Evolutionary conservation across 2,797 vertebrate species (phyloP).

Genomic region (Enteromius treurensis): DNA sequence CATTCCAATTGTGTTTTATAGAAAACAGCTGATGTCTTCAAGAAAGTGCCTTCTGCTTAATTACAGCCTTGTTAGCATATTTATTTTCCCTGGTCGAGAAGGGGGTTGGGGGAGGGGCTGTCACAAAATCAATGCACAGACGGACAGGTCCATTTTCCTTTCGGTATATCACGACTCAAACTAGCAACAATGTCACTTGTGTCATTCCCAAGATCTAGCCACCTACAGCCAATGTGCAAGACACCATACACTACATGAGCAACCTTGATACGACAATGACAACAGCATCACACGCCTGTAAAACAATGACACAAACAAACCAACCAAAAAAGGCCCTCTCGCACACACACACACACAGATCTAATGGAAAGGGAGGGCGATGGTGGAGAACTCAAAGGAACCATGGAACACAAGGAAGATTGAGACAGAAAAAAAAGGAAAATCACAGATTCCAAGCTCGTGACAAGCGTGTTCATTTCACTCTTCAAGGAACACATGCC

Average conservation of each 20-base stretch:
- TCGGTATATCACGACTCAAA: slow-evolving; percentile 16
- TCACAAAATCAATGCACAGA: slow-evolving; percentile 58
- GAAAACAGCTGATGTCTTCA: slow-evolving; percentile 56
- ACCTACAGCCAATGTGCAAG: slow-evolving; percentile 59
- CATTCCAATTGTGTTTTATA: slow-evolving; percentile 45
- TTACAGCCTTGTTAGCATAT: slow-evolving; percentile 56
- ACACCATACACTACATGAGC: slow-evolving; percentile 55
- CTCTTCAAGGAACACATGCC: slow-evolving; percentile 59
- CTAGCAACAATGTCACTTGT: slow-evolving; percentile 47
- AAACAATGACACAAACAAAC: slow-evolving; percentile 48
- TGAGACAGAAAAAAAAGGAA: slow-evolving; percentile 30
- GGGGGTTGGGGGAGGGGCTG: background rate
- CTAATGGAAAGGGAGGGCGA: slow-evolving; percentile 38
- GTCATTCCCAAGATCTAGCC: slow-evolving; percentile 50
- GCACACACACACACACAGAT: slow-evolving; percentile 12
- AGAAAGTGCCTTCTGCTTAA: slow-evolving; percentile 45
- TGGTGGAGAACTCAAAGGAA: slow-evolving; percentile 40
- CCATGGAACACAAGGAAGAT: slow-evolving; percentile 41
- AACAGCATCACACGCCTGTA: slow-evolving; percentile 39
- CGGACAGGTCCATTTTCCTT: slow-evolving; percentile 52
- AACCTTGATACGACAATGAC: slow-evolving; percentile 52
- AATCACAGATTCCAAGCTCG: slow-evolving; percentile 56
- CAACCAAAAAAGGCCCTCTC: background rate
- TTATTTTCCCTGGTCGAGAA: slow-evolving; percentile 40
- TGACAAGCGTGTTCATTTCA: slow-evolving; percentile 60